Evolutionary conservation across 30 jellyfish, hydroid and myxozoan genomes (phyloP).

Genomic region (Euphysa ruthae): DNA sequence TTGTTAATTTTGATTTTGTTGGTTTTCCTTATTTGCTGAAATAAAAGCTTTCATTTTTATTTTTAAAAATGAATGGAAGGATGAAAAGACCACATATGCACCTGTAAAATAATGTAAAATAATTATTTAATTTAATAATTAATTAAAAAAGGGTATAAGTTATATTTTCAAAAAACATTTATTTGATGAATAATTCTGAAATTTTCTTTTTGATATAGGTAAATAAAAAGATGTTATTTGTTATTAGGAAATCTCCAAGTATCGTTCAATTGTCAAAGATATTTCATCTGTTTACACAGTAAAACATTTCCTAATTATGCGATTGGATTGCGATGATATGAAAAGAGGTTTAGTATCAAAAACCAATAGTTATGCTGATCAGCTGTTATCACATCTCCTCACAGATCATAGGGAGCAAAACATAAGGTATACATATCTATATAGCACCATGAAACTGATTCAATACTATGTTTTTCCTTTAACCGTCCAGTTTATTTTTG

Average conservation of each 20-base stretch:
- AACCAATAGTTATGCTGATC: conserved; percentile 82
- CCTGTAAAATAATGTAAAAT: too few relatives aligned
- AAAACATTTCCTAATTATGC: conserved; percentile 71
- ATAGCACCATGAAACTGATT: too few relatives aligned
- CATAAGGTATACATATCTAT: too few relatives aligned
- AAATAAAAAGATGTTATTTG: neutral
- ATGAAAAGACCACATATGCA: too few relatives aligned
- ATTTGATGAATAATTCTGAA: neutral
- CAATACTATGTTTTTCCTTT: too few relatives aligned
- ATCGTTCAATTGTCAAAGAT: conserved; percentile 46
- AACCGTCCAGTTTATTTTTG: too few relatives aligned
- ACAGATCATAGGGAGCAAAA: conserved; percentile 76
- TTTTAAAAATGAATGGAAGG: too few relatives aligned
- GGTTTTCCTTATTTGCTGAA: too few relatives aligned
- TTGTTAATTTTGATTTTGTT: too few relatives aligned
- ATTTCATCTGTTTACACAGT: conserved; percentile 63
- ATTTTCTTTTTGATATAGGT: neutral
- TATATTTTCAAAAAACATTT: neutral
- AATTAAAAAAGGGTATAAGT: neutral
- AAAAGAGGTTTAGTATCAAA: conserved; percentile 77
- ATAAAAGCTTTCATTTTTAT: too few relatives aligned
- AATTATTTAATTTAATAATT: too few relatives aligned
- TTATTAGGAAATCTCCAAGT: conserved; percentile 61
- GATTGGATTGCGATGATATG: conserved; percentile 81
- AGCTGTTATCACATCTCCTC: conserved; percentile 57